Conservation (phyloP, 1,140 invertebrate species). For the Nixonia krombeini region DNA sequence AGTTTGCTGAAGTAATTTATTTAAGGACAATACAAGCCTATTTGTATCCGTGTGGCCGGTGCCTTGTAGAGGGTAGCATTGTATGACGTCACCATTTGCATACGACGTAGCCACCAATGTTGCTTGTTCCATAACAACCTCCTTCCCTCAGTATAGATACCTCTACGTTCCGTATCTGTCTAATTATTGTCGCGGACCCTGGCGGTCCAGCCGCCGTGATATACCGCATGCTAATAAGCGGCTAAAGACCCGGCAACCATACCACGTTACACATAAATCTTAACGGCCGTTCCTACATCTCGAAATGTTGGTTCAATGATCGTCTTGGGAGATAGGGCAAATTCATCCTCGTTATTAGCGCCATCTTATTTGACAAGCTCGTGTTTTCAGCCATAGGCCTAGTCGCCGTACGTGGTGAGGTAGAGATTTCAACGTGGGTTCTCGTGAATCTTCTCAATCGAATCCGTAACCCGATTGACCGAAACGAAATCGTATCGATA, state of each 20-base stretch:
- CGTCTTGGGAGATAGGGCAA: constrained; percentile 54
- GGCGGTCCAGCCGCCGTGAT: constrained; percentile 62
- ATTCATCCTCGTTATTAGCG: constrained; percentile 37
- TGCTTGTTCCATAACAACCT: constrained; percentile 41
- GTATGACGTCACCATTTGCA: constrained; percentile 71
- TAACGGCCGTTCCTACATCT: constrained; percentile 61
- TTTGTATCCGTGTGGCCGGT: no score
- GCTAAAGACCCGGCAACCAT: constrained; percentile 69
- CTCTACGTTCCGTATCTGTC: constrained; percentile 69
- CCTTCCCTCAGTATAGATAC: constrained; percentile 54
- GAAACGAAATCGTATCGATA: no score
- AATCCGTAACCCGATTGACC: no score
- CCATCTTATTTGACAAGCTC: constrained; percentile 35
- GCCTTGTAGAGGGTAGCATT: no score
- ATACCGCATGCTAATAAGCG: constrained; percentile 74
- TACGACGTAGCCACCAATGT: constrained; percentile 60
- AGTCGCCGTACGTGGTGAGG: no score
- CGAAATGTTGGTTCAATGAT: constrained; percentile 46
- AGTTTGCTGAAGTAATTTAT: no score
- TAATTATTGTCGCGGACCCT: constrained; percentile 71
- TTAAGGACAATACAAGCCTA: no score
- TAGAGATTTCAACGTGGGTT: no score
- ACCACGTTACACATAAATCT: constrained; percentile 67
- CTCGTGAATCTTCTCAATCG: no score
- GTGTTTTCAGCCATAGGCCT: no score